These are phyloP conservation scores for Philopedon plagiatum DNA, from an alignment of 2,888 invertebrate genomes.

Conservation along the genomic window DNA sequence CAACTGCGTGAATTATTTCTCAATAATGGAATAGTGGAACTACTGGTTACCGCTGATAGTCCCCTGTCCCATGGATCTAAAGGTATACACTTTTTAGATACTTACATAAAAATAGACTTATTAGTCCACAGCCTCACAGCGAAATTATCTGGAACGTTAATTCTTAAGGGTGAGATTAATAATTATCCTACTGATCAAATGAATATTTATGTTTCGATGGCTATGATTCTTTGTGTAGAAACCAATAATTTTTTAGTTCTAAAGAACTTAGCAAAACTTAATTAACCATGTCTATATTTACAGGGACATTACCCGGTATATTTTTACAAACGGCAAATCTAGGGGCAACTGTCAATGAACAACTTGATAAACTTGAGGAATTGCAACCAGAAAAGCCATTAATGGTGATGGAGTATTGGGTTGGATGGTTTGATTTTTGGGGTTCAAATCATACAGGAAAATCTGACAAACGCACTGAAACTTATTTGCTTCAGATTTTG, in stretches of 20 bases:
- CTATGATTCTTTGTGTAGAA: no score
- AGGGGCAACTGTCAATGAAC: slow-evolving; percentile 40
- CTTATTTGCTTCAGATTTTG: slow-evolving; percentile 57
- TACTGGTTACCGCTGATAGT: slow-evolving; percentile 71
- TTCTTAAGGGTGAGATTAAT: no score
- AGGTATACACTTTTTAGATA: no score
- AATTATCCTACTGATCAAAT: no score
- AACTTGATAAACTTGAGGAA: slow-evolving; percentile 51
- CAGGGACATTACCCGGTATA: slow-evolving; percentile 51
- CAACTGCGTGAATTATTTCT: slow-evolving; percentile 66
- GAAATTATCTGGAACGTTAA: no score
- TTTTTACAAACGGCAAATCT: slow-evolving; percentile 54
- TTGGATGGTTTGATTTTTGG: slow-evolving; percentile 76
- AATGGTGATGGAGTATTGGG: slow-evolving; percentile 75
- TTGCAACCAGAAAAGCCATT: slow-evolving; percentile 65
- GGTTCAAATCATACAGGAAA: slow-evolving; percentile 61
- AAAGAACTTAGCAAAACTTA: no score
- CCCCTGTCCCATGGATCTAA: slow-evolving; percentile 48
- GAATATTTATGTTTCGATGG: no score
- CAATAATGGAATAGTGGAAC: slow-evolving; percentile 68
- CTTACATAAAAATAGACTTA: no score
- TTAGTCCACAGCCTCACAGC: no score
- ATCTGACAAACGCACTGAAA: slow-evolving; percentile 50
- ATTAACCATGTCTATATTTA: no score
- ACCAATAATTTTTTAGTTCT: no score